Evolutionary conservation across 2,113 vertebrate species (phyloP).

Genomic region (Aleadryas rufinucha): DNA sequence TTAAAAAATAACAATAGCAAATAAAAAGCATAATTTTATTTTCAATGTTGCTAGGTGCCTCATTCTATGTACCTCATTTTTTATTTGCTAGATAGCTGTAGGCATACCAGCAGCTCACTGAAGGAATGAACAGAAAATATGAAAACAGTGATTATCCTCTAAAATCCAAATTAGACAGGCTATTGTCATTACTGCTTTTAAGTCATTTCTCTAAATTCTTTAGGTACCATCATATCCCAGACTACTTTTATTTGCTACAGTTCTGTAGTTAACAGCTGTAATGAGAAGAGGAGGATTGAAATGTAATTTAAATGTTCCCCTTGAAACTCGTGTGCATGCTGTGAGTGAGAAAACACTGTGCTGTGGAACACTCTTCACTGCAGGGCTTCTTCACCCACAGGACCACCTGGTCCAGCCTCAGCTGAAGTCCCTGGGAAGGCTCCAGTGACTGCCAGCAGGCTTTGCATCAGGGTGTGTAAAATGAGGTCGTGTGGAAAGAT

Average conservation of each 20-base stretch:
- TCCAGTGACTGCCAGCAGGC: not conserved
- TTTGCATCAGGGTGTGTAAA: not conserved
- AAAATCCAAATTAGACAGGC: conserved; percentile 67
- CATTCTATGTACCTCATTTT: conserved; percentile 48
- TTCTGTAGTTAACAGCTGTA: conserved; percentile 31
- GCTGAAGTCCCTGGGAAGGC: not conserved
- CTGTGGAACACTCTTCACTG: not conserved
- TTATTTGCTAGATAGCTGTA: conserved; percentile 54
- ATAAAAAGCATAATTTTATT: conserved; percentile 61
- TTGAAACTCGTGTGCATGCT: not conserved
- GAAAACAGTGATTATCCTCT: conserved; percentile 63
- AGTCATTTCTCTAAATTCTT: conserved; percentile 19
- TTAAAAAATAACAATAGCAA: conserved; percentile 74
- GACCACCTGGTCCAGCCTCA: not conserved
- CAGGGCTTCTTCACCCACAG: not conserved
- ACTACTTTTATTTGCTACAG: not conserved
- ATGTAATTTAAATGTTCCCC: not conserved
- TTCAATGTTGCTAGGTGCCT: conserved; percentile 51
- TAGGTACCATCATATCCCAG: not conserved
- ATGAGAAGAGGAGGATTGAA: not conserved
- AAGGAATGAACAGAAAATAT: conserved; percentile 16
- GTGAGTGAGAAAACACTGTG: not conserved
- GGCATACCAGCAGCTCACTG: conserved; percentile 29
- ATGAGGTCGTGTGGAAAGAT: not conserved
- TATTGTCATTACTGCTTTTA: conserved; percentile 23